Base-by-base conservation (phyloP, 2,113 vertebrate species). In the Loxodonta africana region DNA sequence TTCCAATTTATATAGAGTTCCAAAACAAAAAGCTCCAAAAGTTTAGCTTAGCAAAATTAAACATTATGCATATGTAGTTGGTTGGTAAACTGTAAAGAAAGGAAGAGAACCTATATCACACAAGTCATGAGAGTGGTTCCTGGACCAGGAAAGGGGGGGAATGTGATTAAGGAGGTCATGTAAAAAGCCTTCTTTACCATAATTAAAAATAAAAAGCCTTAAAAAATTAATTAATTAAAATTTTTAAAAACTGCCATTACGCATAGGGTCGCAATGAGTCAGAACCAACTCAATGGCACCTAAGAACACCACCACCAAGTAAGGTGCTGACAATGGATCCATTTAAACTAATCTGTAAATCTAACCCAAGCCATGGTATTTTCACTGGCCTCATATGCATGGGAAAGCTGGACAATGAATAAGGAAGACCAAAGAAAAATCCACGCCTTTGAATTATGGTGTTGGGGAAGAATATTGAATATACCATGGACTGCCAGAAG, bases 301-400 rank as follows among this genome's bases (percentile, higher is more conserved):
- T 37, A 37, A 37, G 37, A 37, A 37, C 37, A 37, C 37, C 37
- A 37, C 37, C 37, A 23, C 60, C 20, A 62, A 15, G 53, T 26
- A 69, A 21, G 6, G 41, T n/a, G 41, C 57, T 65, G 28, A 23
- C 63, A 85, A 76, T 30, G n/a, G 48, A 28, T 69, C 53, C 46
- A 53, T 83, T 60, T 87, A 82, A 90, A 86, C 73, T 76, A 44
- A 83, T 92, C 41, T 81, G 3, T 57, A 83, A 93, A 88, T 81
- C 69, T 62, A 62, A 62, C 60, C 60, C 60, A 62, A 62, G 60
- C 60, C 20, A 12, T 57, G 53, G 53, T 57, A 57, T 57, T 57
- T 57, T 57, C 53, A 57, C 3, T 57, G 2, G 15, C 53, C 53
- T 57, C 53, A 8, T 57, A 57, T 17, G 15, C 53, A 57, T 57